Evolutionary conservation across 2,113 vertebrate species (phyloP).

Genomic region (Megaptera novaeangliae): DNA sequence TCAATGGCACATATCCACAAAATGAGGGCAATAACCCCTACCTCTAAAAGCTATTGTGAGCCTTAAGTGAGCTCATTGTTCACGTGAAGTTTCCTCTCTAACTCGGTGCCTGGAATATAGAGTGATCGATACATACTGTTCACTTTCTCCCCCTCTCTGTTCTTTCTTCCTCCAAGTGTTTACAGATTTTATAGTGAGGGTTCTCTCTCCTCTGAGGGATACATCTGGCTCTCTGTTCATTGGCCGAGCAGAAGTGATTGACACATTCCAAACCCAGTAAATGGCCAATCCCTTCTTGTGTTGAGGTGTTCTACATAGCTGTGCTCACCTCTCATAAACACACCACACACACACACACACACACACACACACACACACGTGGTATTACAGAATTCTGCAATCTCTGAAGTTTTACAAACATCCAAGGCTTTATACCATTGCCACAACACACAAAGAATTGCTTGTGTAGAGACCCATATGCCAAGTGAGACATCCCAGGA

Average conservation of each 20-base stretch:
- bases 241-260: background rate
- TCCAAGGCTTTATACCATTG: background rate
- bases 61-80: background rate
- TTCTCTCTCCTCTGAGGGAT: background rate
- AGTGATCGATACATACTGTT: background rate
- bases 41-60: background rate
- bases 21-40: background rate
- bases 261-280: background rate
- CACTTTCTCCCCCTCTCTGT: background rate
- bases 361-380: no score
- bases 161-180: background rate
- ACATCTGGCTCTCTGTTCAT: background rate
- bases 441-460: background rate
- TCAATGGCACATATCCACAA: background rate
- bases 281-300: background rate
- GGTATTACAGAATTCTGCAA: background rate
- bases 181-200: background rate
- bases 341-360: background rate
- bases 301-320: background rate
- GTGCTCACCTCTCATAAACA: background rate
- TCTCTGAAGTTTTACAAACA: background rate
- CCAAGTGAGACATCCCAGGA: background rate
- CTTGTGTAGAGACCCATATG: background rate
- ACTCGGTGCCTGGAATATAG: background rate
- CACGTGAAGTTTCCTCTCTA: background rate